These are phyloP conservation scores for Gasteruption jaculator DNA, from an alignment of 2,888 invertebrate genomes.

Conservation along the genomic window DNA sequence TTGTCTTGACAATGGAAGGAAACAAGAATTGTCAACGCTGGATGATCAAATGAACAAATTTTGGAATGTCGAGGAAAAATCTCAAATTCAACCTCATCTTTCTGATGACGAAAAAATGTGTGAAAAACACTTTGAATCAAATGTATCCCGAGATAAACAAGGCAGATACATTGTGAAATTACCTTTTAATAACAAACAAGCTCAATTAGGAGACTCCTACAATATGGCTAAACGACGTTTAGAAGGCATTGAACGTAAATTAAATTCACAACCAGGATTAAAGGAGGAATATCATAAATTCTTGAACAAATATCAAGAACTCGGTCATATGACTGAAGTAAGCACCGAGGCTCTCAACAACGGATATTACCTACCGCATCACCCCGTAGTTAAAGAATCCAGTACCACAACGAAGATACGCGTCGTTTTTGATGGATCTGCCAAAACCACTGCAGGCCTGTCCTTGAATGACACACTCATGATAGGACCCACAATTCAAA, in stretches of 20 bases:
- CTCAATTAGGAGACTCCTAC: constrained; percentile 16
- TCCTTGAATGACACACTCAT: constrained; percentile 14
- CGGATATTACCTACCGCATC: constrained; percentile 20
- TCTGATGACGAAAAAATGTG: constrained; percentile 17
- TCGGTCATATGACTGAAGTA: constrained; percentile 14
- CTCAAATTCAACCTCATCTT: neutral
- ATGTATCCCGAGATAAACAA: constrained; percentile 9
- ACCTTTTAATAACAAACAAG: constrained; percentile 12
- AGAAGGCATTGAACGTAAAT: constrained; percentile 10
- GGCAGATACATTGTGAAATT: constrained; percentile 18
- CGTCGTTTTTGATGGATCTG: constrained; percentile 18
- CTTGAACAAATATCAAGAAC: constrained; percentile 12
- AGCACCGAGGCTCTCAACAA: neutral
- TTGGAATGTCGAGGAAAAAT: constrained; percentile 18
- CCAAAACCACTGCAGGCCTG: constrained; percentile 7
- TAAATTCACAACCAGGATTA: constrained; percentile 11
- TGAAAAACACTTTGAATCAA: constrained; percentile 15
- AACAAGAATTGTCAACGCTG: too few relatives aligned
- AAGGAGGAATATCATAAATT: constrained; percentile 13
- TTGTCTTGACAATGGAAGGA: too few relatives aligned
- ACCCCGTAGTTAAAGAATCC: constrained; percentile 12
- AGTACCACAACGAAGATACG: constrained; percentile 17
- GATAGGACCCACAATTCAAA: constrained; percentile 17
- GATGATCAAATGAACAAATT: constrained; percentile 15
- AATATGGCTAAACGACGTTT: constrained; percentile 11